phyloP scores from a whole-genome alignment of 1,140 invertebrate genomes.

The Orchesella cincta region DNA sequence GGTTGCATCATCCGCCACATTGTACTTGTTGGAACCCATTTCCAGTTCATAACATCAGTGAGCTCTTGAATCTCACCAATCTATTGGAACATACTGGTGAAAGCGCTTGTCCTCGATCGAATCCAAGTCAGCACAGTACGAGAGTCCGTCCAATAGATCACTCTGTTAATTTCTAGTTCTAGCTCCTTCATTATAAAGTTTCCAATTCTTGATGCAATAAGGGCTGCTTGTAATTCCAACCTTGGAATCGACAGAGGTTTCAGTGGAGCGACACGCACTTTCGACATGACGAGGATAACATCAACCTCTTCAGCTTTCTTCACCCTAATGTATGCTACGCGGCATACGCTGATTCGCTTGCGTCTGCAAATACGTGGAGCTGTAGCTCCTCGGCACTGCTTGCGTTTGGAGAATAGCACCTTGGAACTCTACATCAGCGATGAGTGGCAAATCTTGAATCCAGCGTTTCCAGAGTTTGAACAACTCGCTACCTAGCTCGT shows the following conservation, averaged over 20 bases:
- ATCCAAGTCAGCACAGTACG: neutral
- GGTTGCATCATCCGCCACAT: slow-evolving; percentile 24
- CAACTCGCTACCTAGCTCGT: slow-evolving; percentile 1
- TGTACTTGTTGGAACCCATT: slow-evolving; percentile 11
- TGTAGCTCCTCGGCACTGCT: slow-evolving; percentile 39
- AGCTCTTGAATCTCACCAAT: slow-evolving; percentile 2
- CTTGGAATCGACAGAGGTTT: slow-evolving; percentile 54
- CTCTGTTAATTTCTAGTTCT: neutral
- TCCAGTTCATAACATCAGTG: neutral
- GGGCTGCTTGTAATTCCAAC: slow-evolving; percentile 56
- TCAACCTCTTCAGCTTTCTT: slow-evolving; percentile 7
- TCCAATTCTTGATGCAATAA: slow-evolving; percentile 49
- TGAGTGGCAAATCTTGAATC: slow-evolving; percentile 18
- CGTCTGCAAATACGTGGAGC: slow-evolving; percentile 37
- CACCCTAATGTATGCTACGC: slow-evolving; percentile 26
- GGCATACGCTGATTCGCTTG: slow-evolving; percentile 28
- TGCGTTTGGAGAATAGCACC: slow-evolving; percentile 33
- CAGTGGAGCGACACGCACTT: slow-evolving; percentile 53
- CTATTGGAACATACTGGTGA: neutral
- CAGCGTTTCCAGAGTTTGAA: slow-evolving; percentile 29
- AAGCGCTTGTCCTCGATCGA: neutral
- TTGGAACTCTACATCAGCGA: slow-evolving; percentile 14
- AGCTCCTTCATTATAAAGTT: neutral
- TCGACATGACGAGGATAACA: slow-evolving; percentile 51
- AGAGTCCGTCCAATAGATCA: neutral